Evolutionary conservation across 2,113 vertebrate genomes (phyloP), one percentile per base, ranked within the genome.

Genomic region (Amazona guildingii): DNA sequence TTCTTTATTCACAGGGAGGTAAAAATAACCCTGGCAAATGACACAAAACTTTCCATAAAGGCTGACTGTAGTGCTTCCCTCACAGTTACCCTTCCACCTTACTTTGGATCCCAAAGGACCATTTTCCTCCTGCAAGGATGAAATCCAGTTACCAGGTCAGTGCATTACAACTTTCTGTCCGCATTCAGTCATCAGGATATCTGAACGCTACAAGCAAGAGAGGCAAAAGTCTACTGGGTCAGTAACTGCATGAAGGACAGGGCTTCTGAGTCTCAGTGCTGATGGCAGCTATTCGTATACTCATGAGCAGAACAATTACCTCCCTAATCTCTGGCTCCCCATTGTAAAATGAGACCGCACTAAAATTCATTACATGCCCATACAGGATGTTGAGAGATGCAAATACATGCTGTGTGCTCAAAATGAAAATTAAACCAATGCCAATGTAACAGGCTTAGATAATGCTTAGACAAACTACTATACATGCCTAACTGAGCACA

Each of bases 181-280:
- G 6, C 20, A 16, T 59, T 90, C 23, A 54, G 23, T 29, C 24
- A 59, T 41, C 51, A 37, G 28, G 41, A 85, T 31, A 59, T 28
- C n/a, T 0, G 1, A 57, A 41, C 39, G 17, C 25, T 55, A 73
- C 9, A 31, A 70, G 21, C 18, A 52, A 41, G 54, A 69, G 35
- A 67, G 8, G 16, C 9, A 4, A 57, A 79, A 64, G 13, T 61
- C 54, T 43, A 5, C 28, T 33, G 55, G 17, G 23, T 82, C 66
- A 51, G 28, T 7, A 49, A 13, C 0, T 7, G 17, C 69, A 37
- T 2, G 1, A 82, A 70, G 55, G 39, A 51, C 5, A 1, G 0
- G 0, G 6, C 18, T 91, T 37, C 51, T 7, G 21, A 59, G 11
- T 20, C 41, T 31, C 7, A 0, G 18, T 35, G 61, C 20, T 68